These are phyloP conservation scores for Vulpes vulpes DNA, from an alignment of 2,113 vertebrate genomes.

Conservation along the genomic window DNA sequence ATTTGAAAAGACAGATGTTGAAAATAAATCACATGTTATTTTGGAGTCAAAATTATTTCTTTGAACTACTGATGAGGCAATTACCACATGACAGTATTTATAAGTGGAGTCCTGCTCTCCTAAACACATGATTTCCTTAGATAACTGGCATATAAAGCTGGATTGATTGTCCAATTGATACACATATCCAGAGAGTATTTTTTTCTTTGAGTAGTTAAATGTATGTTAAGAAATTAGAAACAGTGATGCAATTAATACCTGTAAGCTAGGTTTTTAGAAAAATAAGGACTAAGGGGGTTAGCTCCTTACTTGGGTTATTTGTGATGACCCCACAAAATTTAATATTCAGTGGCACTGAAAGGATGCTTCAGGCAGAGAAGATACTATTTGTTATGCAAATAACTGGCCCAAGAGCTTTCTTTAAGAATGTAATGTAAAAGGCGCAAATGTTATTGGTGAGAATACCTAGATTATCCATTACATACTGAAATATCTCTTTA, in stretches of 20 bases:
- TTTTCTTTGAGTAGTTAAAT: not conserved
- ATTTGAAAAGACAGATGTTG: not conserved
- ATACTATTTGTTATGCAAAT: not conserved
- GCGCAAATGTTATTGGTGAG: not conserved
- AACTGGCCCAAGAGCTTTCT: not conserved
- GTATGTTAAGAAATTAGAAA: not conserved
- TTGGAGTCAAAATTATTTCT: not conserved
- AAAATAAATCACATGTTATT: slow-evolving; percentile 3
- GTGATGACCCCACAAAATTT: not conserved
- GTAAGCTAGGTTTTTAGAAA: slow-evolving; percentile 19
- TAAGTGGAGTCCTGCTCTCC: not conserved
- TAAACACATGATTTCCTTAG: not conserved
- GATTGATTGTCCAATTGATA: not conserved
- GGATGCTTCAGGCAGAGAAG: not conserved
- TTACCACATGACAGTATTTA: not conserved
- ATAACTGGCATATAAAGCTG: not conserved
- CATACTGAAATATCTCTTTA: not conserved
- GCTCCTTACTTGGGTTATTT: not conserved
- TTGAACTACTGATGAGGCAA: not conserved
- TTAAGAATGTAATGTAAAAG: not conserved
- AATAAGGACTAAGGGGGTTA: not conserved
- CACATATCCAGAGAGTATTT: not conserved
- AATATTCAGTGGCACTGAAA: not conserved
- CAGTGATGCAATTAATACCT: not conserved
- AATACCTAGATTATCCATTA: not conserved